These are phyloP conservation scores for Astyanax mexicanus DNA, from an alignment of 2,797 vertebrate genomes.

Conservation along the genomic window DNA sequence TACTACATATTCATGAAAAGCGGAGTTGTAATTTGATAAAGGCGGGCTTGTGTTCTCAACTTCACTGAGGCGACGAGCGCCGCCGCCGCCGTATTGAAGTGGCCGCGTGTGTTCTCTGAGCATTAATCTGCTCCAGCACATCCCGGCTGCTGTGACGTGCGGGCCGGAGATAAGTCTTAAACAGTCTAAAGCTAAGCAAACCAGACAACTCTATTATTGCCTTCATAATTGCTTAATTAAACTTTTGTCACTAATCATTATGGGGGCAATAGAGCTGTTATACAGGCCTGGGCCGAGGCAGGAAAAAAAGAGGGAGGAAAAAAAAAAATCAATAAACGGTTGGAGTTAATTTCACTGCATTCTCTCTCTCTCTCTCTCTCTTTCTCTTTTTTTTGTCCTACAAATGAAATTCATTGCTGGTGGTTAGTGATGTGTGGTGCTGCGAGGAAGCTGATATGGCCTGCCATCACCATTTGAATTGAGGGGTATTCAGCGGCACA, in stretches of 20 bases:
- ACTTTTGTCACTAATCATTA: conserved; percentile 99
- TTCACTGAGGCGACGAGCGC: conserved; percentile 95
- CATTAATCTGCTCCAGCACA: conserved; percentile 99
- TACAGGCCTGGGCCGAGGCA: conserved; percentile 95
- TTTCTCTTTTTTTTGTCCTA: conserved; percentile 81
- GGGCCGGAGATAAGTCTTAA: conserved; percentile 99
- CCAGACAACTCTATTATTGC: conserved; percentile 99
- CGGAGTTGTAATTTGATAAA: conserved; percentile 99
- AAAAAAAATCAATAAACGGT: conserved; percentile 99
- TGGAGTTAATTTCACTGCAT: conserved; percentile 97
- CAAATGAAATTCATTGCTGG: conserved; percentile 99
- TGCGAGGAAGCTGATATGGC: conserved; percentile 99
- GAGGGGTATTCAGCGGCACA: conserved; percentile 99
- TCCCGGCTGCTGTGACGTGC: conserved; percentile 99
- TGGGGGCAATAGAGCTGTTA: conserved; percentile 99
- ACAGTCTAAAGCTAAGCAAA: conserved; percentile 98
- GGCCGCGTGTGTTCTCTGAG: conserved; percentile 98
- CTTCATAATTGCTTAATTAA: conserved; percentile 99
- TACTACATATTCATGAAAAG: conserved; percentile 99
- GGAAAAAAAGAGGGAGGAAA: conserved; percentile 77
- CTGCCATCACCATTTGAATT: conserved; percentile 99
- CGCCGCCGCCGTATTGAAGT: conserved; percentile 93
- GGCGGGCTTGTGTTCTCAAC: conserved; percentile 98
- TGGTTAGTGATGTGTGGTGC: conserved; percentile 99
- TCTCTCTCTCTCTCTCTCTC: conserved; percentile 64